A percentile compares a stretch with the other conserved stretches of the same genome.
Conservation (phyloP, 2,797 vertebrate genomes). For the Darevskia nairensis region DNA sequence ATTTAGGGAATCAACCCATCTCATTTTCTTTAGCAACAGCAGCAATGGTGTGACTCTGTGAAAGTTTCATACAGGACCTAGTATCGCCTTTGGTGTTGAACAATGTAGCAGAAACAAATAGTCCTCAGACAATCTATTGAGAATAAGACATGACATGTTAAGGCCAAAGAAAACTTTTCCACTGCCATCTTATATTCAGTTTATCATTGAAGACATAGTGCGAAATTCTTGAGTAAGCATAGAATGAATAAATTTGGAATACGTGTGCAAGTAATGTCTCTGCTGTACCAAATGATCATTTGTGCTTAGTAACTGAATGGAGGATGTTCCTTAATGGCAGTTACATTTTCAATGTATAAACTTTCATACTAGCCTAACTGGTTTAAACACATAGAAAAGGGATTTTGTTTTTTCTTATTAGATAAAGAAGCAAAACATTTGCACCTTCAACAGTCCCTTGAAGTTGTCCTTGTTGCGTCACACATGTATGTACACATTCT, state of each 20-base stretch:
- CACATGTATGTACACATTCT: conserved; percentile 58
- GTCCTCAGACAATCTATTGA: background rate
- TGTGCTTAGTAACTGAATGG: background rate
- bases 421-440: background rate
- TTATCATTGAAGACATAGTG: background rate
- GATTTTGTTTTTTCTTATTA: background rate
- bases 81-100: background rate
- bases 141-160: background rate
- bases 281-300: background rate
- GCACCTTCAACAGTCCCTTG: background rate
- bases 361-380: background rate
- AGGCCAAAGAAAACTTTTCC: background rate
- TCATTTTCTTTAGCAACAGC: background rate
- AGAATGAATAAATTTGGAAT: background rate
- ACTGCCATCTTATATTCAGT: background rate
- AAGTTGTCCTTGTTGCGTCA: background rate
- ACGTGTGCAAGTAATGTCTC: background rate
- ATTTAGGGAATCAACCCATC: background rate
- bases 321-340: background rate
- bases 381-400: background rate
- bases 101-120: background rate
- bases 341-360: background rate
- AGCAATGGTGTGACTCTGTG: background rate
- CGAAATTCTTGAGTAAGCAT: background rate
- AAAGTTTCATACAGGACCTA: background rate